Evolutionary conservation across 2,888 invertebrate genomes (phyloP), one percentile per base, ranked within the genome.

Genomic region (Clunio marinus): DNA sequence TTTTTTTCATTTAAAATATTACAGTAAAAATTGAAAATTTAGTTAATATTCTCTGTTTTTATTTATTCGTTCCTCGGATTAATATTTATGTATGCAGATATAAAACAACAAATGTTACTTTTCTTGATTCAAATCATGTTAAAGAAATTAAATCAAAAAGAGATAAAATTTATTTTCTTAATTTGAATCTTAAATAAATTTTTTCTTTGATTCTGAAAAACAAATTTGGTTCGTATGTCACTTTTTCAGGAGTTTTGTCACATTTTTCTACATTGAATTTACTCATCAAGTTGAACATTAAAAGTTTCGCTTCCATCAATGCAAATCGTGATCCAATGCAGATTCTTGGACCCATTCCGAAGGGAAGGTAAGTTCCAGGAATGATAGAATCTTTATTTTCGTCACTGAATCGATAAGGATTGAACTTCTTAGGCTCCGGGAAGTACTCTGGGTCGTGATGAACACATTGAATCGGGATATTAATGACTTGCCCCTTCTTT

Each of bases 261-360:
- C 28, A 55, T 22, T 13, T 24, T 22, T 55, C 55, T 8, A 66
- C 17, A 20, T 17, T 66, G 13, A 66, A 66, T 35, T 66, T 55
- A 2, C 20, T 32, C 24, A 66, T 22, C 17, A 66, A 17, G 7
- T 55, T 32, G 10, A 55, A 66, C 4, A 66, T 2, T 17, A 66
- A 8, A 2, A 55, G 28, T 20, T 66, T 66, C 5, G 55, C 51
- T 55, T 66, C 32, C 51, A 66, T 66, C 1, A 66, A 24, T 24
- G 66, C 66, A 24, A 66, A 66, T 2, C 66, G 28, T n/a, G 22
- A 22, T 28, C 51, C 66, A 20, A 66, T 66, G 15, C 66, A 66
- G 13, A 66, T 20, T 25, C 45, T 13, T 5, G 45, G 45, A 15
- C 66, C 66, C 10, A n/a, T 28, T 8, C 66, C 63, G 22, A 66